phyloP scores from a whole-genome alignment of 2,797 vertebrate genomes.

The Gymnopithys bicolor region DNA sequence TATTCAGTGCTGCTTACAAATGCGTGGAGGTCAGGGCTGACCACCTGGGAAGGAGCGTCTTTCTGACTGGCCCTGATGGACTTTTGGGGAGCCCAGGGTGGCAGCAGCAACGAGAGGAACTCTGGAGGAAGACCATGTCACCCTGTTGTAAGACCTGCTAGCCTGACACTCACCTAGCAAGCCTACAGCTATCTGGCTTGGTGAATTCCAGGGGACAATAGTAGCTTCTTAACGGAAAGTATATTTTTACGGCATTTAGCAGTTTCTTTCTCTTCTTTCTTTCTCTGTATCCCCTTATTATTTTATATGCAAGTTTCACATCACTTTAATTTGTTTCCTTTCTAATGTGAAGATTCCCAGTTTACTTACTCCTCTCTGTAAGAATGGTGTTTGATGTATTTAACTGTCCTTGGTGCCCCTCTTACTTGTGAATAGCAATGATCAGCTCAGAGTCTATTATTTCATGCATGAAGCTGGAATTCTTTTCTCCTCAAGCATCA shows the following conservation, averaged over 20 bases:
- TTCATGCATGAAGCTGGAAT: not conserved
- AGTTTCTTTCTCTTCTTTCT: not conserved
- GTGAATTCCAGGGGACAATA: not conserved
- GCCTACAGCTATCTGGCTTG: not conserved
- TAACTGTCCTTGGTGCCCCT: not conserved
- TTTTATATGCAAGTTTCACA: not conserved
- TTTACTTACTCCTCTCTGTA: not conserved
- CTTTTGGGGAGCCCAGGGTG: not conserved
- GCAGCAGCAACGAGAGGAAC: not conserved
- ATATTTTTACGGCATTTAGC: not conserved
- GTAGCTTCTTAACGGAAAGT: not conserved
- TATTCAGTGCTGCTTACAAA: not conserved
- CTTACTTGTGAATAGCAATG: not conserved
- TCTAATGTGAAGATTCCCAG: not conserved
- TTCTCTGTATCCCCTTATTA: not conserved
- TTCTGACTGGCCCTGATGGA: not conserved
- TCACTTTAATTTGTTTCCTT: not conserved
- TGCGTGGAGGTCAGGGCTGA: not conserved
- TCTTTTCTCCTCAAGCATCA: not conserved
- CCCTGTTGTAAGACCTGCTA: not conserved
- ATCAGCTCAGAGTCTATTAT: not conserved
- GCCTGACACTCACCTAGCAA: not conserved
- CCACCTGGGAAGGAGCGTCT: not conserved
- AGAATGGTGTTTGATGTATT: fast-evolving
- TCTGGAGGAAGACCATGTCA: not conserved